phyloP scores from a whole-genome alignment of 2,797 vertebrate genomes.

The Eidolon dupreanum region DNA sequence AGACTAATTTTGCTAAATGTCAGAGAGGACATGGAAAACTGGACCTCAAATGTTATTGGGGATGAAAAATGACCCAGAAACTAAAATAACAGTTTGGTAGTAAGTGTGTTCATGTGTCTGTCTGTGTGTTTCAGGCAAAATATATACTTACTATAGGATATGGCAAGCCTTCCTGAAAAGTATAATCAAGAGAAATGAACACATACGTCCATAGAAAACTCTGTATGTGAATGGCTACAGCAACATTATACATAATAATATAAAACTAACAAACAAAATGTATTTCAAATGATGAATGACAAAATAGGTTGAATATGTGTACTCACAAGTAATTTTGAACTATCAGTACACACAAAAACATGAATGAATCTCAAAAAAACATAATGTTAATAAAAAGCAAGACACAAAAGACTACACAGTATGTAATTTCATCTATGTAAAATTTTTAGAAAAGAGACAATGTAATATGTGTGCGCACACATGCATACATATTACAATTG shows the following conservation, averaged over 20 bases:
- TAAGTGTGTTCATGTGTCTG: not conserved
- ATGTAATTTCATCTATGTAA: not conserved
- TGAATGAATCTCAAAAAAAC: not conserved
- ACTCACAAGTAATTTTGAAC: not conserved
- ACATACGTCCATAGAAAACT: not conserved
- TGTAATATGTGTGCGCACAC: not conserved
- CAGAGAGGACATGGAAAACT: not conserved
- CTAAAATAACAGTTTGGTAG: not conserved
- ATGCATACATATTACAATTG: not conserved
- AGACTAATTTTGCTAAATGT: not conserved
- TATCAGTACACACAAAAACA: not conserved
- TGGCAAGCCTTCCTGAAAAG: not conserved
- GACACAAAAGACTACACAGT: not conserved
- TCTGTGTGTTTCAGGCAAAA: not conserved
- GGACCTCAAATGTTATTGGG: not conserved
- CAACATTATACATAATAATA: not conserved
- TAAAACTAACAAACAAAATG: slow-evolving; percentile 11
- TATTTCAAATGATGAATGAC: not conserved
- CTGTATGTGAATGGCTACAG: not conserved
- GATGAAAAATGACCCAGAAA: not conserved
- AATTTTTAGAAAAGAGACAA: not conserved
- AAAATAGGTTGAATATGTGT: not conserved
- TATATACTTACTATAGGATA: not conserved
- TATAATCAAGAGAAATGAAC: not conserved
- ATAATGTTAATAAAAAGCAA: not conserved